Conservation (phyloP, 2,113 vertebrate genomes). For the Gymnarchus niloticus region DNA sequence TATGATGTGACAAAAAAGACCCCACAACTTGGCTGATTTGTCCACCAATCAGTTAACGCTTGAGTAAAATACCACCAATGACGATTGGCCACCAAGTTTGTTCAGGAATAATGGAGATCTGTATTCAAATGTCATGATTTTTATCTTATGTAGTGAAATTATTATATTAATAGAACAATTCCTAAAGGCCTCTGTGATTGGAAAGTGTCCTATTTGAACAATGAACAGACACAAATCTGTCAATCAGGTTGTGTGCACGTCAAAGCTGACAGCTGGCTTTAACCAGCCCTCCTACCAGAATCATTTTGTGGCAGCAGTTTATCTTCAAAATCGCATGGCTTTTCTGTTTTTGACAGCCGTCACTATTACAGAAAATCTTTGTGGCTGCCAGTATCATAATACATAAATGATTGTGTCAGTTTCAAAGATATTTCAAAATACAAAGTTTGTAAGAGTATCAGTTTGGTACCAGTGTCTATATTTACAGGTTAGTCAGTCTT, state of each 20-base stretch:
- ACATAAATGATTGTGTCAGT: background rate
- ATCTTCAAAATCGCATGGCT: background rate
- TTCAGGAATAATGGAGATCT: background rate
- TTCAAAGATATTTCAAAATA: background rate
- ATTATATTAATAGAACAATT: constrained; percentile 2
- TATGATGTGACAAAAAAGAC: constrained; percentile 20
- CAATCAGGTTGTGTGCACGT: background rate
- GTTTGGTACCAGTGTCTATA: no score
- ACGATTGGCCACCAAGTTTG: background rate
- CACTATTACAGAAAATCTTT: background rate
- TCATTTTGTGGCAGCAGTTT: background rate
- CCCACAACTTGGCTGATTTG: constrained; percentile 27
- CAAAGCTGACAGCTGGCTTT: background rate
- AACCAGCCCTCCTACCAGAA: background rate
- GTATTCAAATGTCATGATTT: background rate
- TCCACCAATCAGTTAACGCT: constrained; percentile 25
- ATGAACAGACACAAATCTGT: background rate
- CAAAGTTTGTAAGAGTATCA: background rate
- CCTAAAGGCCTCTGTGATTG: background rate
- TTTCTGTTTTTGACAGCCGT: background rate
- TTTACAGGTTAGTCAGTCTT: no score
- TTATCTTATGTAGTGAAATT: constrained; percentile 4
- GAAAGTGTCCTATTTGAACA: background rate
- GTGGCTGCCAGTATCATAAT: background rate
- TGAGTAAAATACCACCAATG: constrained; percentile 25